Evolutionary conservation across 2,113 vertebrate genomes (phyloP).

Genomic region (Tachuris rubrigastra): DNA sequence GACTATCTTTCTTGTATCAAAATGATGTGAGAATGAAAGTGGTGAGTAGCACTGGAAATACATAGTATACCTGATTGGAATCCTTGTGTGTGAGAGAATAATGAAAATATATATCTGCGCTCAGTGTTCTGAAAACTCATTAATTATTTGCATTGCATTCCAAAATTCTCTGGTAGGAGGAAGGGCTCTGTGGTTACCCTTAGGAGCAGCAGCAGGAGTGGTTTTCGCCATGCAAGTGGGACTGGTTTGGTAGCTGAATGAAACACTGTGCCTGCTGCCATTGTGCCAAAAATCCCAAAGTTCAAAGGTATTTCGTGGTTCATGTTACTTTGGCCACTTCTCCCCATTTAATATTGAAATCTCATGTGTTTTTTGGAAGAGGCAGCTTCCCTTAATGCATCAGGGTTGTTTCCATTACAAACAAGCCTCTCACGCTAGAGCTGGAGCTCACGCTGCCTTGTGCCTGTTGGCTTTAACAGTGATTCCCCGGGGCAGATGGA

Average conservation of each 20-base stretch:
- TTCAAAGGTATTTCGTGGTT: neutral
- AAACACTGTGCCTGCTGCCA: accelerated
- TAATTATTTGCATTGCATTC: neutral
- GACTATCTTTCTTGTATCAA: neutral
- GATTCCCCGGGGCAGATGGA: accelerated
- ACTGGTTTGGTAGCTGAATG: neutral
- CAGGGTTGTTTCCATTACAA: slow-evolving; percentile 5
- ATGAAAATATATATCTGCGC: neutral
- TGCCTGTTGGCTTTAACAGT: neutral
- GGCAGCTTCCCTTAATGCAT: neutral
- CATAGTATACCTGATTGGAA: neutral
- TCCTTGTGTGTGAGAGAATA: neutral
- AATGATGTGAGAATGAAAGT: neutral
- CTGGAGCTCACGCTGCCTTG: neutral
- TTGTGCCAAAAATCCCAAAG: neutral
- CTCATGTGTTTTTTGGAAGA: slow-evolving; percentile 14
- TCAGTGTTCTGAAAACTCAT: neutral
- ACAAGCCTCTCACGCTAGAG: neutral
- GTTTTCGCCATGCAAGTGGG: neutral
- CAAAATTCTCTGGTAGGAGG: neutral
- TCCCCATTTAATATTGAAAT: neutral
- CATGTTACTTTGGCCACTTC: neutral
- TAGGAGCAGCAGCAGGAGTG: neutral
- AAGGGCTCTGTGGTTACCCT: neutral
- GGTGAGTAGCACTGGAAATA: neutral